Evolutionary conservation across 2,888 invertebrate genomes (phyloP).

Genomic region (Notocelia uddmanniana): DNA sequence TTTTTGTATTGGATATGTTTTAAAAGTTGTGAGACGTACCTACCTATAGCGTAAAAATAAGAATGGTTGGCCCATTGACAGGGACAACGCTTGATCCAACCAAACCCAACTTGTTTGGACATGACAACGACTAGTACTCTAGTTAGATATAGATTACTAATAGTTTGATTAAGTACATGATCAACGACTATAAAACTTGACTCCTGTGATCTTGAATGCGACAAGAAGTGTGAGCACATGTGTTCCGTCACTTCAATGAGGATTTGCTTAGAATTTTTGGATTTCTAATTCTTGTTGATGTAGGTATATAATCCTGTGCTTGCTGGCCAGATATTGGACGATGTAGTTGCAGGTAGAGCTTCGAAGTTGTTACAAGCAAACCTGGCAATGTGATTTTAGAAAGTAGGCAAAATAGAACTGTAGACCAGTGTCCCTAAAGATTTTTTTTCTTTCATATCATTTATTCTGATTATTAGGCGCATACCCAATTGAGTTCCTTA

Average conservation of each 20-base stretch:
- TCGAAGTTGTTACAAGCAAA: too few species aligned
- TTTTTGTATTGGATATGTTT: too few species aligned
- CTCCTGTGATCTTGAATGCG: background rate
- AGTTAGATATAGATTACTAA: conserved; percentile 13
- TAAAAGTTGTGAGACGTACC: background rate
- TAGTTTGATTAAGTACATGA: background rate
- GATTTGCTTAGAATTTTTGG: too few species aligned
- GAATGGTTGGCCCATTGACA: background rate
- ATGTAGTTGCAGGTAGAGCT: too few species aligned
- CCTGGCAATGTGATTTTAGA: too few species aligned
- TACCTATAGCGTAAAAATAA: background rate
- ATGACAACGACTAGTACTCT: background rate
- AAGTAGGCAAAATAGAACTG: too few species aligned
- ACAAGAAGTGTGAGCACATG: background rate
- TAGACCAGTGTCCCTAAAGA: too few species aligned
- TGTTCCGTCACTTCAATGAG: background rate
- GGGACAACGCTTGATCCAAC: background rate
- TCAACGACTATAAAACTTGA: background rate
- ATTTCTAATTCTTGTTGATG: too few species aligned
- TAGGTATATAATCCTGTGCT: too few species aligned
- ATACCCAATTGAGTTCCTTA: background rate
- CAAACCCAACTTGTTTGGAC: conserved; percentile 14
- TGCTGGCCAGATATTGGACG: too few species aligned
- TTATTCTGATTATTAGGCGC: background rate
- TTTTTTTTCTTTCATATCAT: background rate